Evolutionary conservation across 2,888 invertebrate genomes (phyloP).

Genomic region (Polymixis flavicincta): DNA sequence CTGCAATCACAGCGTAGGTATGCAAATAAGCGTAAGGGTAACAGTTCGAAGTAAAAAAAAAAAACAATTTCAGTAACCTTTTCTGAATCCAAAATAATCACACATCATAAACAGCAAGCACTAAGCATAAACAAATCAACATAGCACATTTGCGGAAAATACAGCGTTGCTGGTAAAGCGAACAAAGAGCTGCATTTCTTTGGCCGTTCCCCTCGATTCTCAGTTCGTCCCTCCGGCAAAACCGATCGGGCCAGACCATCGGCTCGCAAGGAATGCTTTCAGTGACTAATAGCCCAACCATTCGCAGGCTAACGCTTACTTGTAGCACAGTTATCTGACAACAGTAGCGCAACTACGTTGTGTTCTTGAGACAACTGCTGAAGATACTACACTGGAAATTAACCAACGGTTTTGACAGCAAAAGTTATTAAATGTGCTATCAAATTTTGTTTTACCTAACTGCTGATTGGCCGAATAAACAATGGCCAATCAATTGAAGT

Average conservation of each 20-base stretch:
- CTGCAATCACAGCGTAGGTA: neutral
- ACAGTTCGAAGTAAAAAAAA: neutral
- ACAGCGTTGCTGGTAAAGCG: conserved; percentile 47
- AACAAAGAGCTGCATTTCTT: conserved; percentile 64
- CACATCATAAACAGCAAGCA: conserved; percentile 12
- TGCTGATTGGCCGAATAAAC: neutral
- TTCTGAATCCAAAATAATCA: conserved; percentile 21
- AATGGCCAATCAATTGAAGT: neutral
- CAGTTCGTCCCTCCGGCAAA: conserved; percentile 63
- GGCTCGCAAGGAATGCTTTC: conserved; percentile 85
- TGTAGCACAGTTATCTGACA: conserved; percentile 52
- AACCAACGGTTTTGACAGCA: neutral
- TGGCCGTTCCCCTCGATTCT: conserved; percentile 62
- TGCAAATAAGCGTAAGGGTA: neutral
- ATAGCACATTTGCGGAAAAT: conserved; percentile 54
- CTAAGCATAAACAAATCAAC: conserved; percentile 42
- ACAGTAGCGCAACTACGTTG: conserved; percentile 44
- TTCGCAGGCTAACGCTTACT: conserved; percentile 76
- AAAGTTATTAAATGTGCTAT: neutral
- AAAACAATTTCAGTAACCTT: neutral
- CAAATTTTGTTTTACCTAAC: neutral
- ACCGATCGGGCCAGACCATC: conserved; percentile 72
- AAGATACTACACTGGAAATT: neutral
- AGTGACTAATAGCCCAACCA: conserved; percentile 86
- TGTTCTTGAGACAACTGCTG: conserved; percentile 18